phyloP scores from a whole-genome alignment of 2,113 vertebrate species.

The Dolichallabes microphthalmus region DNA sequence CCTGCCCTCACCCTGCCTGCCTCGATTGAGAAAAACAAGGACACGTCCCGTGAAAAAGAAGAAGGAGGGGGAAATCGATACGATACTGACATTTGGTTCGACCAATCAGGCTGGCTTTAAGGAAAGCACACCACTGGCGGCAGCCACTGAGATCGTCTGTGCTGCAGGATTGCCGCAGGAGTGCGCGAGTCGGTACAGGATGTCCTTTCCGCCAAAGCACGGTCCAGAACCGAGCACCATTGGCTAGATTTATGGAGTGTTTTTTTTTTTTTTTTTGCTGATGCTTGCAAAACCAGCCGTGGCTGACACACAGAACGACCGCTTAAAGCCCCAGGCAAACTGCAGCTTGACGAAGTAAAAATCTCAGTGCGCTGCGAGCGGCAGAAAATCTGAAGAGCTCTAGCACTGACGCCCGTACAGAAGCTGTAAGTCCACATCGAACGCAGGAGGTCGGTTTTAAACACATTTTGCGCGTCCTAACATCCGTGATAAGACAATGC shows the following conservation, averaged over 20 bases:
- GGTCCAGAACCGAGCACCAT: slow-evolving; percentile 62
- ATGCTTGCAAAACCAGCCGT: slow-evolving; percentile 63
- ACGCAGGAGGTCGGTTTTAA: background rate
- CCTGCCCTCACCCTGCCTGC: slow-evolving; percentile 31
- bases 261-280: slow-evolving; percentile 60
- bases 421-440: background rate
- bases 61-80: slow-evolving; percentile 29
- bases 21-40: slow-evolving; percentile 64
- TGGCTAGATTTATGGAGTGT: slow-evolving; percentile 35
- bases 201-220: slow-evolving; percentile 72
- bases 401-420: background rate
- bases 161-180: background rate
- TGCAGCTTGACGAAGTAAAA: slow-evolving; percentile 16
- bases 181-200: slow-evolving; percentile 62
- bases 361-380: background rate
- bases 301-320: slow-evolving; percentile 30
- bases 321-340: slow-evolving; percentile 18
- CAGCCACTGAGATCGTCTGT: slow-evolving; percentile 63
- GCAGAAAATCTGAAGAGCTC: background rate
- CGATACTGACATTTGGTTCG: slow-evolving; percentile 59
- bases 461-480: background rate
- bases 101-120: slow-evolving; percentile 66
- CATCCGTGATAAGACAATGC: background rate
- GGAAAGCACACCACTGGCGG: slow-evolving; percentile 73
- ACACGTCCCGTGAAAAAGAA: slow-evolving; percentile 61